Base-by-base conservation (phyloP, 2,888 invertebrate genomes). In the Pecten maximus region DNA sequence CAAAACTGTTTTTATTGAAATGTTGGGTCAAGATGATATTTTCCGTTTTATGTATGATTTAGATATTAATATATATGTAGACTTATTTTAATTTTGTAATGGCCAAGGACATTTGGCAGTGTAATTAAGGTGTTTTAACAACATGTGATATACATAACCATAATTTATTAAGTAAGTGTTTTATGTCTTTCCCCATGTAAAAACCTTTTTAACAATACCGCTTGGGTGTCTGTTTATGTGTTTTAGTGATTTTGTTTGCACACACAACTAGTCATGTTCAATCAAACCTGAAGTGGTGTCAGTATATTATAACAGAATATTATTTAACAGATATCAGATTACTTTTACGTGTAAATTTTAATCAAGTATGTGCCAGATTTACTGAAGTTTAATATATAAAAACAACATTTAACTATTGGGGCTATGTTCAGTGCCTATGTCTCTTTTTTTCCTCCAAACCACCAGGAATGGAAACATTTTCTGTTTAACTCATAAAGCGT, bases 111-210 rank as follows among this genome's bases (percentile, higher is more conserved):
- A 74, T 74, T 35, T 74, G 74, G 74, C 2, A 12, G 4, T 74
- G 74, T 74, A 74, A 74, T 74, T 74, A 74, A 74, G 35, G 74
- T 74, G 74, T 74, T 74, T n/a, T 74, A 23, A 74, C 74, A 74
- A 74, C 74, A 74, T 74, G 74, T 74, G 74, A 74, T 74, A 74
- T 74, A 74, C 74, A 74, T 74, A 74, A 74, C 74, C 74, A 74
- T 74, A 74, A 74, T 74, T 74, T 74, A 74, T 74, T 74, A 10
- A 74, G 74, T 74, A 74, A 74, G 28, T 74, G 74, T 74, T 74
- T 74, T 28, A 74, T 74, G 74, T 74, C 74, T 74, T 74, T 74
- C 74, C 54, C 35, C 35, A 74, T 74, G 74, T 74, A 74, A 74
- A 74, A 74, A 74, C 74, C 28, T 74, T 54, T 74, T 74, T 28